phyloP scores from a whole-genome alignment of 1,140 invertebrate species.

The Zaprionus davidi region DNA sequence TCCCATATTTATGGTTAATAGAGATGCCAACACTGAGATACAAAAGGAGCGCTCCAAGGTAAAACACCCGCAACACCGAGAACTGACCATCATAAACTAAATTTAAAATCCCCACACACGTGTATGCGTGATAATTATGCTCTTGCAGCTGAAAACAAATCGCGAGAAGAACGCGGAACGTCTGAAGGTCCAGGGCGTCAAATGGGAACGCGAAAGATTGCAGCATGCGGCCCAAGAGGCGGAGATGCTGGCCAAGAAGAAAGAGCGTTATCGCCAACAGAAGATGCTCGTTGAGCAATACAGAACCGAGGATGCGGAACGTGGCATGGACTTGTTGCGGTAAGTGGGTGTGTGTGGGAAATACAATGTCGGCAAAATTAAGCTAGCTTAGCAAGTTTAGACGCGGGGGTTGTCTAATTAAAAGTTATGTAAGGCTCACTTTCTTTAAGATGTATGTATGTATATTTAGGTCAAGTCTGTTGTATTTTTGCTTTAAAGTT shows the following conservation, averaged over 20 bases:
- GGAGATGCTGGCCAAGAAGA: slow-evolving; percentile 65
- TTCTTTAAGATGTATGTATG: slow-evolving; percentile 3
- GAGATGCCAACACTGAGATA: slow-evolving; percentile 86
- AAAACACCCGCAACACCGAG: not conserved
- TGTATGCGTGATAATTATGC: not conserved
- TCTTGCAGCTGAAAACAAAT: slow-evolving; percentile 72
- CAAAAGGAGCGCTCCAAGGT: slow-evolving; percentile 85
- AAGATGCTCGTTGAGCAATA: slow-evolving; percentile 75
- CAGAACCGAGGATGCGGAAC: slow-evolving; percentile 67
- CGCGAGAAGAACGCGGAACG: slow-evolving; percentile 80
- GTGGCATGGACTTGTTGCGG: slow-evolving; percentile 79
- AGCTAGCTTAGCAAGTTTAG: slow-evolving; percentile 12
- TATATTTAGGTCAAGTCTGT: not conserved
- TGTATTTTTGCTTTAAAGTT: not conserved
- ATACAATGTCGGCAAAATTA: slow-evolving; percentile 1
- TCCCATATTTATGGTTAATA: slow-evolving; percentile 87
- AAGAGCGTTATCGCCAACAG: slow-evolving; percentile 63
- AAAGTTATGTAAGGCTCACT: slow-evolving; percentile 30
- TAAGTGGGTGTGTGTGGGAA: slow-evolving; percentile 38
- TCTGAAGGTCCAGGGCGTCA: slow-evolving; percentile 73
- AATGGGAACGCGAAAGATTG: slow-evolving; percentile 80
- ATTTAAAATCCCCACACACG: not conserved
- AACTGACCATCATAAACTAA: not conserved
- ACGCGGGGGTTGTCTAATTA: slow-evolving; percentile 15
- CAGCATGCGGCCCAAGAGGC: slow-evolving; percentile 75